phyloP scores from a whole-genome alignment of 2,888 invertebrate species.

The Rhynchonema sp. region DNA sequence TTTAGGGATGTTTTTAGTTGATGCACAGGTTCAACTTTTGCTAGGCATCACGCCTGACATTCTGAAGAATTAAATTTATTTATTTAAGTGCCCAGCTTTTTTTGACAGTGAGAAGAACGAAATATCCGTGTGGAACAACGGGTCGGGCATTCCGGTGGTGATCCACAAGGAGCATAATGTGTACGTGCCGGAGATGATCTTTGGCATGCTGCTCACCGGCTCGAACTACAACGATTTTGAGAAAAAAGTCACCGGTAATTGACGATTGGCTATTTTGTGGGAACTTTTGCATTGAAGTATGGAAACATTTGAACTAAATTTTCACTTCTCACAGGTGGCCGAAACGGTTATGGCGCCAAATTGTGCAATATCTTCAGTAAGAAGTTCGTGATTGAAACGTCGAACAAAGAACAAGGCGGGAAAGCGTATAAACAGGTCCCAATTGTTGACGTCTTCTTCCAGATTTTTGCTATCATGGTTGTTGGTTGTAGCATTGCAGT shows the following conservation, averaged over 20 bases:
- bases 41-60: too few species aligned
- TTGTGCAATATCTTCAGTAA: constrained; percentile 95
- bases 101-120: constrained; percentile 54
- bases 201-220: constrained; percentile 89
- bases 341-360: constrained; percentile 97
- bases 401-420: constrained; percentile 61
- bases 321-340: constrained; percentile 45
- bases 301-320: background rate
- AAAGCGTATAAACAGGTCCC: constrained; percentile 67
- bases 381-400: constrained; percentile 86
- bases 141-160: constrained; percentile 86
- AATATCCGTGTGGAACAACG: constrained; percentile 89
- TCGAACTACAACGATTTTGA: constrained; percentile 97
- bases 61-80: background rate
- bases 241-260: constrained; percentile 61
- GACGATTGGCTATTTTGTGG: background rate
- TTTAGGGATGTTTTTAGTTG: too few species aligned
- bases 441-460: too few species aligned
- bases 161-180: constrained; percentile 88
- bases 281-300: background rate
- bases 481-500: too few species aligned
- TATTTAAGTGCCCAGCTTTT: constrained; percentile 27
- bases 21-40: too few species aligned
- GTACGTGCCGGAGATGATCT: constrained; percentile 97
- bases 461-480: too few species aligned